Conservation (phyloP, 1,140 invertebrate genomes). For the Piezodorus guildinii region DNA sequence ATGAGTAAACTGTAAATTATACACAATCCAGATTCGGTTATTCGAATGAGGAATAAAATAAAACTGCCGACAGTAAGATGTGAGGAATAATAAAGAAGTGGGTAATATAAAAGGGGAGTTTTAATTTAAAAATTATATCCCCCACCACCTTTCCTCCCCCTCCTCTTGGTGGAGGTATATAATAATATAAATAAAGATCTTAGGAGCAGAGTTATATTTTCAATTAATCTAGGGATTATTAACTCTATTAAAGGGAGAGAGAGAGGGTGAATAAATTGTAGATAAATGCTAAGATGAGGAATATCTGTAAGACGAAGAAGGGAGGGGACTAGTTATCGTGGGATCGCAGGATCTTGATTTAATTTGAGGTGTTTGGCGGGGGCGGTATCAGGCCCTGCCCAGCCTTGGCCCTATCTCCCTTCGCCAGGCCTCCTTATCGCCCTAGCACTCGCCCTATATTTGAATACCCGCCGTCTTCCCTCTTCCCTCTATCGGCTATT, state of each 20-base stretch:
- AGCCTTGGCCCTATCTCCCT: slow-evolving; percentile 13
- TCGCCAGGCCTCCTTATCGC: slow-evolving; percentile 17
- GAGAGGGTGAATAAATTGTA: slow-evolving; percentile 7
- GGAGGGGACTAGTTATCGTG: slow-evolving; percentile 3
- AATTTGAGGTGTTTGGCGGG: slow-evolving; percentile 21
- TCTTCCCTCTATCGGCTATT: not conserved
- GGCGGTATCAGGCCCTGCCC: slow-evolving; percentile 11
- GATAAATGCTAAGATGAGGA: slow-evolving; percentile 15
- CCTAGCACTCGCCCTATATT: not conserved
- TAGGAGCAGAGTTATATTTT: not conserved
- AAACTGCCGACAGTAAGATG: too few relatives aligned
- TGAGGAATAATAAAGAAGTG: too few relatives aligned
- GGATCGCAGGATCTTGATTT: slow-evolving; percentile 25
- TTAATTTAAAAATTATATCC: not conserved
- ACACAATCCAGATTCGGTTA: too few relatives aligned
- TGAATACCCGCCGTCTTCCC: not conserved
- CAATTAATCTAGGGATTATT: not conserved
- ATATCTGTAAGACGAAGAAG: slow-evolving; percentile 3
- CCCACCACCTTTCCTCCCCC: too few relatives aligned
- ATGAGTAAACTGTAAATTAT: too few relatives aligned
- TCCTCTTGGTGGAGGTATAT: not conserved
- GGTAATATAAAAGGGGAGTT: too few relatives aligned
- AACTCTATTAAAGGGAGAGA: not conserved
- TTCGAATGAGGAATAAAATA: too few relatives aligned
- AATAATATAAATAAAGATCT: slow-evolving; percentile 9